phyloP scores from a whole-genome alignment of 2,113 vertebrate species.

The Vulpes lagopus region DNA sequence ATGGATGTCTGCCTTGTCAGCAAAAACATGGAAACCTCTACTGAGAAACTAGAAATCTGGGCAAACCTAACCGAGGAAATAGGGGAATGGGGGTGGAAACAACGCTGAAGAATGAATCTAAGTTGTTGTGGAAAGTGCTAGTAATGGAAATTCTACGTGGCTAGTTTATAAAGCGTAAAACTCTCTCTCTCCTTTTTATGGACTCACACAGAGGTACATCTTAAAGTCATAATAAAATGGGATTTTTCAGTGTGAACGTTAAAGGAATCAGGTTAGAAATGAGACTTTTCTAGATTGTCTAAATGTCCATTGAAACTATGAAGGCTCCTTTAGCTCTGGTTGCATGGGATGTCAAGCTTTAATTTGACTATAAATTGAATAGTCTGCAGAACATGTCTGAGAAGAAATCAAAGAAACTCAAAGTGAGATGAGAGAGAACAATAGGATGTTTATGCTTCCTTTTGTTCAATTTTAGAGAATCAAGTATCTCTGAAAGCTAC shows the following conservation, averaged over 20 bases:
- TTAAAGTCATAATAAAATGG: neutral
- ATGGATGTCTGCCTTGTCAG: accelerated
- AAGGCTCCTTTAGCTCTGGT: neutral
- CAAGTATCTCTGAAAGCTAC: neutral
- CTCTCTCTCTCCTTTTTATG: neutral
- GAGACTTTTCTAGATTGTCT: neutral
- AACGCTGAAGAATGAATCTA: neutral
- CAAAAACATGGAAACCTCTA: neutral
- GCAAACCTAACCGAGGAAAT: neutral
- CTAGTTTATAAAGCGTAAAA: neutral
- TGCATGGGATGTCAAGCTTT: neutral
- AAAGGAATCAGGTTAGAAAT: neutral
- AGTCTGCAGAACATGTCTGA: neutral
- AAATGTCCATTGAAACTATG: neutral
- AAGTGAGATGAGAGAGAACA: neutral
- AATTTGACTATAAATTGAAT: conserved; percentile 17
- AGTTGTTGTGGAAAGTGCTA: neutral
- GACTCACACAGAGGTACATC: neutral
- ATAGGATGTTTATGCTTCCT: neutral
- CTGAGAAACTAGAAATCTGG: neutral
- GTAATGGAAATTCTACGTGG: neutral
- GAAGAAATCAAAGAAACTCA: conserved; percentile 41
- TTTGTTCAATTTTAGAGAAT: conserved; percentile 50
- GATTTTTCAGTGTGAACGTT: neutral
- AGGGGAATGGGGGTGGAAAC: neutral